Percentiles rank a stretch among this genome's conserved stretches.
These are phyloP conservation scores for Macrophya annulata DNA, from an alignment of 2,888 invertebrate genomes.

Conservation along the genomic window DNA sequence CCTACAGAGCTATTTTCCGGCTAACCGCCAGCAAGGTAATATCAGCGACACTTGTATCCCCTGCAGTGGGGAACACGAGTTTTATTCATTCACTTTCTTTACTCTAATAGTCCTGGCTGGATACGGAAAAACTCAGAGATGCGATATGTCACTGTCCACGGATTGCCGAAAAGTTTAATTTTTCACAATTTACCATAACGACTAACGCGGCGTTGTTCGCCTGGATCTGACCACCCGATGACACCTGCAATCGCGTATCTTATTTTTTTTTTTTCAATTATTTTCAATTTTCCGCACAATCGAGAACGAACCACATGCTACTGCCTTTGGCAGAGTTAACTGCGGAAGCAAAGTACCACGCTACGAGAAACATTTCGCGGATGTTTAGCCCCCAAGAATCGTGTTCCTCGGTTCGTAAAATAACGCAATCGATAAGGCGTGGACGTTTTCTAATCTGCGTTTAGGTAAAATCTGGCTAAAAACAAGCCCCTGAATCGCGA, in stretches of 20 bases:
- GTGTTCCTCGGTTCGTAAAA: not conserved
- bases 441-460: conserved; percentile 17
- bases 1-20: not conserved
- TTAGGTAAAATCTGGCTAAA: conserved; percentile 4
- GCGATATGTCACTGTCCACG: not conserved
- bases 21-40: not conserved
- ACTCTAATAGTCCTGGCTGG: not conserved
- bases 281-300: not conserved
- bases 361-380: not conserved
- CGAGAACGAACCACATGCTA: conserved; percentile 12
- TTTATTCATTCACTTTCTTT: not conserved
- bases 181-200: not conserved
- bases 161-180: not conserved
- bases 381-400: not conserved
- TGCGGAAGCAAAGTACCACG: not conserved
- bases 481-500: not conserved
- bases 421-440: not conserved
- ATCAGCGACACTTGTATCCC: not conserved
- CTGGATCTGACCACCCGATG: not conserved
- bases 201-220: not conserved
- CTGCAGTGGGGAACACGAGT: not conserved
- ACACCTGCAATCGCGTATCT: not conserved
- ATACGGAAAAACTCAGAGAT: not conserved
- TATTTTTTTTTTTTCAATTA: not conserved
- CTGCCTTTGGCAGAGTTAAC: not conserved